Percentiles rank a stretch among this genome's conserved stretches.
These are phyloP conservation scores for Campylomormyrus numenius DNA, from an alignment of 2,113 vertebrate species.

Conservation along the genomic window DNA sequence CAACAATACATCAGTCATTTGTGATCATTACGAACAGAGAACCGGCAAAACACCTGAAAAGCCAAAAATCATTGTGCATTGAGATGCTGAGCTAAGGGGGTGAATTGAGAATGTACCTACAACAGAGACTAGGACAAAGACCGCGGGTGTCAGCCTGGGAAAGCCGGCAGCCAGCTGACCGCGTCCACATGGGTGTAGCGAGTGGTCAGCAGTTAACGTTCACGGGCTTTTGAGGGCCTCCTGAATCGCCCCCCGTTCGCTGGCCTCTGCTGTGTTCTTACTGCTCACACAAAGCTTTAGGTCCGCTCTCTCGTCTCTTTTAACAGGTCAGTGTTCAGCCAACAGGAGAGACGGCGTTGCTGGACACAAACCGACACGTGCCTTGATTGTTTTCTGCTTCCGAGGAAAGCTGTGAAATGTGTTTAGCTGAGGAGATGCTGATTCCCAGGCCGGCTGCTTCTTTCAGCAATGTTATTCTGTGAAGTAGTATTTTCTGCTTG, in stretches of 20 bases:
- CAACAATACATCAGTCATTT: not conserved
- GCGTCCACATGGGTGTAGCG: not conserved
- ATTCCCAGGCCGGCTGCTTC: not conserved
- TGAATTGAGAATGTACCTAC: not conserved
- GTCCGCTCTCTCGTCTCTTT: not conserved
- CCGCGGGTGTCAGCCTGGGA: not conserved
- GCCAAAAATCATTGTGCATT: not conserved
- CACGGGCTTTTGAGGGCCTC: not conserved
- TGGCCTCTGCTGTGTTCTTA: not conserved
- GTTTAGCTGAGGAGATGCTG: not conserved
- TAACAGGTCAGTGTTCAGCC: not conserved
- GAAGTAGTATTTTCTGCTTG: not conserved
- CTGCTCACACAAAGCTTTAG: not conserved
- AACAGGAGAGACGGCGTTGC: not conserved
- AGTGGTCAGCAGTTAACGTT: not conserved
- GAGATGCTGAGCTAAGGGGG: not conserved
- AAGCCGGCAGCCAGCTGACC: not conserved
- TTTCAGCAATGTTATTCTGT: not conserved
- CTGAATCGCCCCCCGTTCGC: not conserved
- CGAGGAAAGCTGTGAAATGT: not conserved
- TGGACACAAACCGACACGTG: not conserved
- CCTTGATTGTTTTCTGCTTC: not conserved
- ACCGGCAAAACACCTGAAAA: not conserved
- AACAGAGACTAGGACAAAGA: not conserved
- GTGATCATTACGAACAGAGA: not conserved